A percentile compares a stretch with the other conserved stretches of the same genome.
phyloP scores from a whole-genome alignment of 2,888 invertebrate genomes.

The Dione juno region DNA sequence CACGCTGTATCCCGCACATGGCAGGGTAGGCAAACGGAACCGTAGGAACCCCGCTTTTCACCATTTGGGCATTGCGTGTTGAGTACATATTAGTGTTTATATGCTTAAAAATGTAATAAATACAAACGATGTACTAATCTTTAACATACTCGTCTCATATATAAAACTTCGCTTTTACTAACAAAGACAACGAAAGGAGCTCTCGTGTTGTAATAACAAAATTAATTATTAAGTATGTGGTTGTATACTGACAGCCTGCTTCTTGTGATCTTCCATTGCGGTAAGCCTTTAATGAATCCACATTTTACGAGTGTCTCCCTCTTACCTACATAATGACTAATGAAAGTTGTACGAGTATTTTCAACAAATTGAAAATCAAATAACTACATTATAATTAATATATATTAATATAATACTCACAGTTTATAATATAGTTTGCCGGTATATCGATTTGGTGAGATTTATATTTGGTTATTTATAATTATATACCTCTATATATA shows the following conservation, averaged over 20 bases:
- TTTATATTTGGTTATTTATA: no score
- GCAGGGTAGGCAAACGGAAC: no score
- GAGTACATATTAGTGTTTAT: no score
- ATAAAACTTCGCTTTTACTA: slow-evolving; percentile 29
- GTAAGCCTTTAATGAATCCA: slow-evolving; percentile 25
- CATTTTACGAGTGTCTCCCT: slow-evolving; percentile 11
- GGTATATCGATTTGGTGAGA: no score
- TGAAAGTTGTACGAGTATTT: slow-evolving; percentile 4
- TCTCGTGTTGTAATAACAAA: slow-evolving; percentile 27
- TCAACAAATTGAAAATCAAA: not conserved
- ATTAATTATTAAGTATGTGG: slow-evolving; percentile 27
- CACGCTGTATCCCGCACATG: no score
- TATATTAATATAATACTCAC: no score
- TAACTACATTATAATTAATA: not conserved
- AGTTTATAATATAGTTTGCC: no score
- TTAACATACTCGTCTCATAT: not conserved
- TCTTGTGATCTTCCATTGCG: slow-evolving; percentile 15
- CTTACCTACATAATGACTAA: not conserved
- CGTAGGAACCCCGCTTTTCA: no score
- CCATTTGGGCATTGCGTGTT: no score
- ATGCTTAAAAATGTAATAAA: not conserved
- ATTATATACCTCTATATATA: no score
- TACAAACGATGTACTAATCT: not conserved
- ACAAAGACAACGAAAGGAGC: slow-evolving; percentile 13
- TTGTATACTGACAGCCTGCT: slow-evolving; percentile 5